A percentile compares a stretch with the other conserved stretches of the same genome.
Evolutionary conservation across 2,797 vertebrate genomes (phyloP).

Genomic region (Thamnophis elegans): DNA sequence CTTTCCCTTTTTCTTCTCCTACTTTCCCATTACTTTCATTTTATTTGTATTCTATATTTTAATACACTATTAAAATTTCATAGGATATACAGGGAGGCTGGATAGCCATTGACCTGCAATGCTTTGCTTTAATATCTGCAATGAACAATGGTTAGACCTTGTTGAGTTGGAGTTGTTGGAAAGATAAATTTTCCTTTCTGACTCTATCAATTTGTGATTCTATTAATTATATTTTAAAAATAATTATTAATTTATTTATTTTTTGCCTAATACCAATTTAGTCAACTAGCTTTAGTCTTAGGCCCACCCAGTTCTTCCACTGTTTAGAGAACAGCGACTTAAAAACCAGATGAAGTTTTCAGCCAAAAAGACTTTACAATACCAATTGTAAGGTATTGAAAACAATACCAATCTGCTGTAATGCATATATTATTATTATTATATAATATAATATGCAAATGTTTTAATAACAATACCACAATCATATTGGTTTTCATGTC

Average conservation of each 20-base stretch:
- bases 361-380: neutral
- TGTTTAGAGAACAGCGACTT: neutral
- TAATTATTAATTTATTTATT: neutral
- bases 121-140: neutral
- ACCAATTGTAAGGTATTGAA: neutral
- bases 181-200: neutral
- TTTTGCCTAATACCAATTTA: neutral
- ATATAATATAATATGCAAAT: neutral
- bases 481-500: constrained; percentile 16
- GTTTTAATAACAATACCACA: neutral
- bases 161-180: neutral
- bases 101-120: neutral
- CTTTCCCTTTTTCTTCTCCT: neutral
- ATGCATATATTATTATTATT: neutral
- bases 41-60: neutral
- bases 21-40: neutral
- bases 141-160: neutral
- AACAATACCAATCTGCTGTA: neutral
- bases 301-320: neutral
- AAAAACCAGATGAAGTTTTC: neutral
- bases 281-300: neutral
- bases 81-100: neutral
- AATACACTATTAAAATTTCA: neutral
- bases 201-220: neutral
- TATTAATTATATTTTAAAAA: neutral